Evolutionary conservation across 2,797 vertebrate species (phyloP), one percentile per base, ranked within the genome.

Genomic region (Danio albolineatus): DNA sequence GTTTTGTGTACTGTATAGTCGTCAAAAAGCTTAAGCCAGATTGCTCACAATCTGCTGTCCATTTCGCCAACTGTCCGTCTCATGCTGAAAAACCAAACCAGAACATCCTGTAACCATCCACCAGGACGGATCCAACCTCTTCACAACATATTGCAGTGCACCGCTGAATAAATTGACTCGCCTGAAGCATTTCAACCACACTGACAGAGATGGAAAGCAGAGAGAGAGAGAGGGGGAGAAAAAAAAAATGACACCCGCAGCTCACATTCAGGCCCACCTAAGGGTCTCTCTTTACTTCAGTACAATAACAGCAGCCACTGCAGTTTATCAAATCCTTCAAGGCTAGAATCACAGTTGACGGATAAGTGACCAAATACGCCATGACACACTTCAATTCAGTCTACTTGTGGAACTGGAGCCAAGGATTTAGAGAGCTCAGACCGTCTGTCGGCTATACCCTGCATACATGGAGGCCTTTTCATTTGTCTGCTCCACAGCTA

Each of bases 271-370:
- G 43, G 44, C 21, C 62, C 14, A 48, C 62, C 74, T 56, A 49
- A 67, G n/a, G 21, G 39, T 10, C 0, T 57, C 19, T 48, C 38
- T 66, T 61, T 19, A 14, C 9, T 60, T 39, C 10, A 1, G 1
- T 86, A 89, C 86, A 89, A 93, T 93, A 90, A 93, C 93, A 92
- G 93, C 90, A 85, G 85, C 93, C 94, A 94, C 93, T 91, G 89
- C 81, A 90, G 91, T 91, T 92, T 92, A 93, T 92, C 91, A 94
- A 91, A 93, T 92, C 90, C 90, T 92, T 93, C 89, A 84, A 77
- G 88, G 87, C 86, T 89, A 91, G 89, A 88, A 88, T 85, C 17
- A 61, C 36, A 17, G 5, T 84, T 93, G 91, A 94, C 87, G 91
- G 92, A 93, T 90, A 89, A 92, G 89, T 78, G 85, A 87, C 88